phyloP scores from a whole-genome alignment of 2,113 vertebrate genomes.

The Limnothrissa miodon region DNA sequence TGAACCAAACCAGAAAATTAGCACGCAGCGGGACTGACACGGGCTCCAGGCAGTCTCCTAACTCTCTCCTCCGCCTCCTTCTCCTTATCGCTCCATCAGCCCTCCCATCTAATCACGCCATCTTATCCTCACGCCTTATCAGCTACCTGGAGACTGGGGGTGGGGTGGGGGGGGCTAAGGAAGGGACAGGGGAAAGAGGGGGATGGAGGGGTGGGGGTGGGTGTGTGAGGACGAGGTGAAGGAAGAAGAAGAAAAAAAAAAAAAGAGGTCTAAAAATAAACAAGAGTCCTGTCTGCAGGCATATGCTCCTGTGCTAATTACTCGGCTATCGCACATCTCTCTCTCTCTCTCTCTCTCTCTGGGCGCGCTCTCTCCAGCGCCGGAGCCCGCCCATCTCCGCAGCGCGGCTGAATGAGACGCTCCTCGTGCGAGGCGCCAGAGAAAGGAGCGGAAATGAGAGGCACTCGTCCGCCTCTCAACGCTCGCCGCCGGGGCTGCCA shows the following conservation, averaged over 20 bases:
- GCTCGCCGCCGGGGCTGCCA: not conserved
- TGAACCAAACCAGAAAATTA: not conserved
- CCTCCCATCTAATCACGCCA: not conserved
- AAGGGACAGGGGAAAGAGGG: too few species aligned
- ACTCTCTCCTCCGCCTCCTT: not conserved
- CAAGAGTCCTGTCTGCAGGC: not conserved
- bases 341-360: not conserved
- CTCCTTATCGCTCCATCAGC: not conserved
- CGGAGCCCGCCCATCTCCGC: not conserved
- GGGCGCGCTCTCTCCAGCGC: not conserved
- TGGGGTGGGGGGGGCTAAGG: too few species aligned
- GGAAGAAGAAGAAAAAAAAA: not conserved
- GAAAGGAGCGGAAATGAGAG: not conserved
- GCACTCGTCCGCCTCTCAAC: not conserved
- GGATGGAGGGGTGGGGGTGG: not conserved
- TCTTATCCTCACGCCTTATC: not conserved
- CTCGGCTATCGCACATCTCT: not conserved
- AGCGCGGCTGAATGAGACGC: not conserved
- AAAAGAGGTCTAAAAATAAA: not conserved
- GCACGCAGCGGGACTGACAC: not conserved
- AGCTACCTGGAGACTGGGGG: slow-evolving; percentile 17
- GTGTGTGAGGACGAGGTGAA: not conserved
- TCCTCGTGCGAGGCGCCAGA: not conserved
- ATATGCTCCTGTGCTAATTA: not conserved
- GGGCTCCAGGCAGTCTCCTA: not conserved